Conservation (phyloP, 2,113 vertebrate species). For the Corynorhinus townsendii region DNA sequence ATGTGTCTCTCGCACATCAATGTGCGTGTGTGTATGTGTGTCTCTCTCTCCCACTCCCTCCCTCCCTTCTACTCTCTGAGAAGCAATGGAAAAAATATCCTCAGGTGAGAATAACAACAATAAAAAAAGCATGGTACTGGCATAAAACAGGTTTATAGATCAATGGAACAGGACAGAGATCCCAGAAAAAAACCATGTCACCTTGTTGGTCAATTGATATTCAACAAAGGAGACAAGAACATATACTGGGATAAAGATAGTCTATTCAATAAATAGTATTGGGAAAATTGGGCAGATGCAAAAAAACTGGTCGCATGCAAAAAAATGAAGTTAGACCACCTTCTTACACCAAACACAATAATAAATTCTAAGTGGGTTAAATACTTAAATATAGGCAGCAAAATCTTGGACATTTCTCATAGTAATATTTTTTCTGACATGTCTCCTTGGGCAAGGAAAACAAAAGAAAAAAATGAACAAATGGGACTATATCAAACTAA, state of each 20-base stretch:
- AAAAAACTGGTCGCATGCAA: background rate
- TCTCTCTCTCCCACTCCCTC: no score
- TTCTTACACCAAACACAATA: background rate
- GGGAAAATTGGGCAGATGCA: background rate
- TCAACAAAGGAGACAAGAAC: background rate
- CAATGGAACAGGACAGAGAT: background rate
- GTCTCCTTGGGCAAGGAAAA: background rate
- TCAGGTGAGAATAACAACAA: no score
- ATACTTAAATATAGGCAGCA: background rate
- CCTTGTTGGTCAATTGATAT: background rate
- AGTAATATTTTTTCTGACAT: background rate
- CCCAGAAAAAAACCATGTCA: background rate
- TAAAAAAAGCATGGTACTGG: background rate
- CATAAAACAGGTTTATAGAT: background rate
- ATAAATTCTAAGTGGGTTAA: background rate
- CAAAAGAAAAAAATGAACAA: background rate
- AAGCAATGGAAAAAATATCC: no score
- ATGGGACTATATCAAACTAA: background rate
- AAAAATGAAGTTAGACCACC: background rate
- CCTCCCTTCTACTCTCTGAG: no score
- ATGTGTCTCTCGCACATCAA: no score
- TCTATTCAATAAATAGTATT: background rate
- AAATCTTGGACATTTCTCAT: background rate
- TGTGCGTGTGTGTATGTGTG: no score
- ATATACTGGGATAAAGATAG: background rate